Evolutionary conservation across 2,797 vertebrate species (phyloP), one percentile per base, ranked within the genome.

Genomic region (Sphenodon punctatus): DNA sequence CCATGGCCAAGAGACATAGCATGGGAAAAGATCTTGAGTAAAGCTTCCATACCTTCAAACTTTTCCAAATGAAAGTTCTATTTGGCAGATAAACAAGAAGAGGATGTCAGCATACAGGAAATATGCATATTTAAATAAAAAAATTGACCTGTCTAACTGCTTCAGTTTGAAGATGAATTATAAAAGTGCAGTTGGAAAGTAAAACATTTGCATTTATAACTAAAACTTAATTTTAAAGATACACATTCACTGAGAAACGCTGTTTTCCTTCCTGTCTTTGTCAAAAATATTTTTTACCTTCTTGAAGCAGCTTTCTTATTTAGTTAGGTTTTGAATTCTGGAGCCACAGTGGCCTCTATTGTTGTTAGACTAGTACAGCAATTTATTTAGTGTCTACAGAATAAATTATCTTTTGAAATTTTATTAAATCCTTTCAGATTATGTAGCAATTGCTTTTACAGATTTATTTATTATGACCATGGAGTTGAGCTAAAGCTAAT

Each of bases 291-390:
- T 17, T 56, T 66, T 14, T 25, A 84, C 61, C 64, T 72, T 17
- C 67, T n/a, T 84, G 39, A 64, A 76, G 25, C 63, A 3, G 8
- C 23, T 45, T 66, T 67, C 74, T 79, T n/a, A n/a, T n/a, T n/a
- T 45, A 5, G 6, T 61, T 34, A 82, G 58, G 80, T 90, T 78
- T 75, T 77, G 73, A 95, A 93, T 65, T 82, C 92, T 95, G 63
- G 90, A 90, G 69, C 82, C 88, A 93, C 87, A 92, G 91, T 95
- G 96, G 84, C 95, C 96, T 95, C 96, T 96, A 76, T 92, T 92
- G 96, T 94, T 90, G 49, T 49, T 58, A 64, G 87, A 67, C 89
- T 43, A 91, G 92, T 89, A 96, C 74, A 90, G 85, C 95, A 96
- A n/a, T 69, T 58, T 83, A 41, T 48, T 1, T 0, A 0, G 1